Conservation (phyloP, 2,113 vertebrate species). For the Rhinoderma darwinii region DNA sequence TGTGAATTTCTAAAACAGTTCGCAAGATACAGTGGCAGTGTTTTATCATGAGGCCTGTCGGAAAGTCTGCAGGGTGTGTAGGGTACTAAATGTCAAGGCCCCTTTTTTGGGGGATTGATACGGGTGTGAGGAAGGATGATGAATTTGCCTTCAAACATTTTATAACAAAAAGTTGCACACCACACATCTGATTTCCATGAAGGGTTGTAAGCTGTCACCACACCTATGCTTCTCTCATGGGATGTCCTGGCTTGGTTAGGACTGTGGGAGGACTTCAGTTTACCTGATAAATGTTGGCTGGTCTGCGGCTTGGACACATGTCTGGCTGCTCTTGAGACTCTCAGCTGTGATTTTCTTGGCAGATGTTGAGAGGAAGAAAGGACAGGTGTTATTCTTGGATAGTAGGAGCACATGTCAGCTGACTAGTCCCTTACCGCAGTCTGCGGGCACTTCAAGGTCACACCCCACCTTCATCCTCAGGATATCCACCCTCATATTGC, state of each 20-base stretch:
- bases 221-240: background rate
- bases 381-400: constrained; percentile 58
- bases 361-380: constrained; percentile 38
- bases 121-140: no score
- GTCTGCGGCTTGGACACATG: constrained; percentile 24
- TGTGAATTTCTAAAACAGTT: no score
- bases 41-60: no score
- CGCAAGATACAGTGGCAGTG: no score
- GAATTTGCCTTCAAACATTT: no score
- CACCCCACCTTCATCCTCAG: constrained; percentile 56
- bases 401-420: constrained; percentile 27
- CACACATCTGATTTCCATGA: background rate
- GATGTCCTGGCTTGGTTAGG: background rate
- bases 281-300: constrained; percentile 30
- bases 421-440: constrained; percentile 46
- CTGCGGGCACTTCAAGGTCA: constrained; percentile 38
- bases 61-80: background rate
- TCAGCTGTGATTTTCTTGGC: constrained; percentile 51
- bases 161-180: no score
- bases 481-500: constrained; percentile 42
- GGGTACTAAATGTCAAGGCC: background rate
- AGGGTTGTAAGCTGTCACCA: background rate
- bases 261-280: background rate
- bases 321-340: constrained; percentile 38
- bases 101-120: no score